Conservation (phyloP, 2,888 invertebrate genomes). For the Lysandra bellargus region DNA sequence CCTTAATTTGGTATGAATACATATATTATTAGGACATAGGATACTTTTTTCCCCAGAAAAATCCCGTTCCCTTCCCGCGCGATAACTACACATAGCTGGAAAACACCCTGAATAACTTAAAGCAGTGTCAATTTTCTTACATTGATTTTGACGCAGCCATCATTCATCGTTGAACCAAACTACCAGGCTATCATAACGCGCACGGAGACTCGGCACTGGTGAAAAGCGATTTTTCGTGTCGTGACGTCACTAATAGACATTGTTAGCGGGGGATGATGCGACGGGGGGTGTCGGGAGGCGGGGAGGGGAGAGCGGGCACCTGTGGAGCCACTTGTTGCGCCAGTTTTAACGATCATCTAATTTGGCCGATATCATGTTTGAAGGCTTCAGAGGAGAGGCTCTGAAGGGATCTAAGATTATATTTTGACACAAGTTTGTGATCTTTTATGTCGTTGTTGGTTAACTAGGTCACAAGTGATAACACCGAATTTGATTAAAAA, state of each 20-base stretch:
- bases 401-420: neutral
- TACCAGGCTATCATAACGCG: neutral
- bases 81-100: too few species aligned
- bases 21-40: too few species aligned
- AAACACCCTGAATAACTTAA: too few species aligned
- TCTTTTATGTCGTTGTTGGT: neutral
- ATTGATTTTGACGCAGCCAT: neutral
- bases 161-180: neutral
- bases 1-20: too few species aligned
- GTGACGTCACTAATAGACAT: constrained; percentile 16
- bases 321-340: constrained; percentile 53
- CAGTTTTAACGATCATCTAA: constrained; percentile 34
- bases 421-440: neutral
- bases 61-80: too few species aligned
- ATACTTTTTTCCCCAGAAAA: too few species aligned
- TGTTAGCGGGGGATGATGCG: constrained; percentile 1
- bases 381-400: neutral
- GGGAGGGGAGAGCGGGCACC: constrained; percentile 47
- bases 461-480: too few species aligned
- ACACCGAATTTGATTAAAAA: neutral
- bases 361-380: constrained; percentile 28
- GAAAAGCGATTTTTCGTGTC: neutral
- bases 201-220: neutral
- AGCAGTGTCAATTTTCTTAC: too few species aligned
- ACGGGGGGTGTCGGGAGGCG: constrained; percentile 29